Conservation (phyloP, 2,797 vertebrate genomes). For the Corythornis leucogaster region DNA sequence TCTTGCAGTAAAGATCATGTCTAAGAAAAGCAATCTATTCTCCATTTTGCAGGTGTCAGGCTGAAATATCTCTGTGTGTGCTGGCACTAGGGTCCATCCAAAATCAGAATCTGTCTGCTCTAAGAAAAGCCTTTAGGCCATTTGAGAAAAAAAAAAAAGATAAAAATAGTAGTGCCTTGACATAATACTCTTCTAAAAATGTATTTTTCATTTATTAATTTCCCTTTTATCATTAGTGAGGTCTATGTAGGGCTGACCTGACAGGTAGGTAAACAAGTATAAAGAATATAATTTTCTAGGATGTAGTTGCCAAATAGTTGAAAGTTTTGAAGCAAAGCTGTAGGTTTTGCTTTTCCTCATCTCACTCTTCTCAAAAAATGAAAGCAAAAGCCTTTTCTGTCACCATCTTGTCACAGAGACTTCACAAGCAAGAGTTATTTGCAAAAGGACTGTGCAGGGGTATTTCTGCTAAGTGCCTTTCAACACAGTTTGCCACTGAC, state of each 20-base stretch:
- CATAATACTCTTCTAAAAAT: background rate
- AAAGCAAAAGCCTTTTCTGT: background rate
- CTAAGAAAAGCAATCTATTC: background rate
- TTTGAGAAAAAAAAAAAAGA: background rate
- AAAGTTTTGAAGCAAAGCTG: background rate
- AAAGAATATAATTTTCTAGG: background rate
- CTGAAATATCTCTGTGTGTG: background rate
- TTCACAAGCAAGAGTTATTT: background rate
- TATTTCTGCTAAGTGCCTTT: background rate
- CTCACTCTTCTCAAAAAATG: background rate
- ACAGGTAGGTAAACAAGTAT: background rate
- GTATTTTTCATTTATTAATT: background rate
- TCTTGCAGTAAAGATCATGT: background rate
- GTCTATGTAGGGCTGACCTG: background rate
- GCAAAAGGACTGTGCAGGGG: rapidly evolving
- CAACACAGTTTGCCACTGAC: background rate
- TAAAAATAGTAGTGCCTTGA: background rate
- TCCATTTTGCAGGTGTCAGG: background rate
- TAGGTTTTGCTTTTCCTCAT: background rate
- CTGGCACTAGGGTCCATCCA: background rate
- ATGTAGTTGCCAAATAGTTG: background rate
- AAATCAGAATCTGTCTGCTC: background rate
- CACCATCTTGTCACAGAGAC: background rate
- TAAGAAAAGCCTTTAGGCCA: background rate
- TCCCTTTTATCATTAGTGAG: background rate